Evolutionary conservation across 2,888 invertebrate species (phyloP).

Genomic region (Muschampia plurimacula): DNA sequence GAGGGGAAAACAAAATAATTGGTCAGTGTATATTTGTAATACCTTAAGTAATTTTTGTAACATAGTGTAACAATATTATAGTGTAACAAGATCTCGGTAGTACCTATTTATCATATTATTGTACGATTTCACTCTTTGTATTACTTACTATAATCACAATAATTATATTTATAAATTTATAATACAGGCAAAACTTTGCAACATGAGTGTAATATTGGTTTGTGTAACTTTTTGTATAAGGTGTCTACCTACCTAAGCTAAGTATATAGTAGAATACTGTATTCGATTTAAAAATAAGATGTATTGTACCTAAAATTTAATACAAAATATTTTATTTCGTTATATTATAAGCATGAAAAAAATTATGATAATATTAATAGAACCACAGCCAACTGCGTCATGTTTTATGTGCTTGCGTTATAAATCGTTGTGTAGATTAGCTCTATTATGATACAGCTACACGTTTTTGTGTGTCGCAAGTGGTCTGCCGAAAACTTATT

Average conservation of each 20-base stretch:
- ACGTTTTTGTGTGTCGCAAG: constrained; percentile 82
- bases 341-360: constrained; percentile 25
- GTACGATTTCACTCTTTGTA: constrained; percentile 80
- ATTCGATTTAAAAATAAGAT: constrained; percentile 54
- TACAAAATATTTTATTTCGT: constrained; percentile 57
- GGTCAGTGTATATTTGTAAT: constrained; percentile 60
- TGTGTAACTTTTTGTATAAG: constrained; percentile 54
- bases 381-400: constrained; percentile 74
- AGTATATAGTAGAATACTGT: constrained; percentile 49
- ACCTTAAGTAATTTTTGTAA: constrained; percentile 75
- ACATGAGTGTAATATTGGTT: constrained; percentile 64
- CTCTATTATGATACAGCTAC: constrained; percentile 46
- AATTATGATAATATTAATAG: constrained; percentile 46
- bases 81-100: constrained; percentile 68
- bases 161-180: constrained; percentile 39
- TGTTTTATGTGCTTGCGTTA: constrained; percentile 49
- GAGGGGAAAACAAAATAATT: constrained; percentile 72
- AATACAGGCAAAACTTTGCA: constrained; percentile 61
- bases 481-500: constrained; percentile 70
- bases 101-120: constrained; percentile 65
- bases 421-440: constrained; percentile 29
- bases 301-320: constrained; percentile 53
- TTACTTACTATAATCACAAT: constrained; percentile 74
- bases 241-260: constrained; percentile 64
- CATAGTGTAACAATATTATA: constrained; percentile 79